Evolutionary conservation across 2,797 vertebrate species (phyloP).

Genomic region (Pangasius macronema): DNA sequence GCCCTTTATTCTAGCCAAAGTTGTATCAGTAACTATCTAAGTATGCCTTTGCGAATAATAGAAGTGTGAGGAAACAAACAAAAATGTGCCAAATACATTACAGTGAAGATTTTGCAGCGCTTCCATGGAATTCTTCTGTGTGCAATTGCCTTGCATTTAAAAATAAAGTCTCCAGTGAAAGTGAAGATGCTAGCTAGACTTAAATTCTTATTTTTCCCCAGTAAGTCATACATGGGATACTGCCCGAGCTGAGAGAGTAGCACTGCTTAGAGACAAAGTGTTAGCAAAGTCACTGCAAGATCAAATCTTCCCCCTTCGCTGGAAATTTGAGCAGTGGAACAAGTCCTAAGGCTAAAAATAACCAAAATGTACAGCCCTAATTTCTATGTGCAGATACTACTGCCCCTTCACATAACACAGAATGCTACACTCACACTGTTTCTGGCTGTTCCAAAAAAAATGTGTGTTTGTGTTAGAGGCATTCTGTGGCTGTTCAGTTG

Average conservation of each 20-base stretch:
- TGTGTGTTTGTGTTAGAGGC: slow-evolving; percentile 59
- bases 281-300: slow-evolving; percentile 2
- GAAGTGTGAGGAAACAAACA: neutral
- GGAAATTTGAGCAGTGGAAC: neutral
- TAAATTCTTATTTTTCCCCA: neutral
- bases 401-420: neutral
- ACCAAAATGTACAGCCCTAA: neutral
- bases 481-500: slow-evolving; percentile 49
- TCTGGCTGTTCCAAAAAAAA: neutral
- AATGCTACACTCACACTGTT: neutral
- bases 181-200: neutral
- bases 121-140: neutral
- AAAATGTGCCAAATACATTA: neutral
- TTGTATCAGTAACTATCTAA: neutral
- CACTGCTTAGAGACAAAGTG: neutral
- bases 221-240: neutral
- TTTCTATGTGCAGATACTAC: neutral
- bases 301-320: neutral
- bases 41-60: neutral
- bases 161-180: neutral
- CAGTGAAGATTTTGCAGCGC: neutral
- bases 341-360: neutral
- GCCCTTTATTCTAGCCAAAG: neutral
- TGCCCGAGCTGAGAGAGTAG: neutral
- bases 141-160: neutral